Evolutionary conservation across 1,140 invertebrate genomes (phyloP), one percentile per base, ranked within the genome.

Genomic region (Ooceraea biroi): DNA sequence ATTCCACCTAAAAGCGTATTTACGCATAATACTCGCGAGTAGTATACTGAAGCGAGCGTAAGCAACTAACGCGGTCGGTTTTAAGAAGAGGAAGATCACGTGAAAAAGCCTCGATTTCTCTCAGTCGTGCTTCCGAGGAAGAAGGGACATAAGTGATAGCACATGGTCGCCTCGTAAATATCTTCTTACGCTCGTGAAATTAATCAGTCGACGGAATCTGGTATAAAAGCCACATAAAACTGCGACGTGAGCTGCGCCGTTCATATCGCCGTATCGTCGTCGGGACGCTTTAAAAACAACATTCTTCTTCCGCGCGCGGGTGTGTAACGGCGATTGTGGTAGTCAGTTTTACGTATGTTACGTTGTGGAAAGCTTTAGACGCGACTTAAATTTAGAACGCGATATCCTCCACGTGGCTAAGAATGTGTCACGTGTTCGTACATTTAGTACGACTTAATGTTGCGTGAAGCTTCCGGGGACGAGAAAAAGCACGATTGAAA

Each of bases 131-230:
- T n/a, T n/a, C n/a, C n/a, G 12, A 0, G 10, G 19, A 57, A 19
- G 14, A 11, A 11, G 4, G 14, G 36, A 63, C 19, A 55, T 44
- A 82, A 82, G 57, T 36, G 55, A 82, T 46, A 55, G 30, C 48
- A 71, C 36, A 46, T 46, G 65, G 65, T 46, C 17, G 65, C 11
- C 65, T 80, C 76, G 50, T 80, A 80, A 80, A 80, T 80, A 80
- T 58, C 76, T 80, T 80, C 65, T 80, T 80, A 58, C 52, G 76
- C 36, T 58, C 65, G 25, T 80, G 65, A 80, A 80, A 80, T 80
- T 80, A 80, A 80, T 80, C 76, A 55, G 76, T 58, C 76, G 76
- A 57, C 65, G 65, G 52, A 44, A 80, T 71, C 65, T 36, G 25
- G 17, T 44, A 46, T 46, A 46, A 71, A 36, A 27, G 41, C n/a